Evolutionary conservation across 2,113 vertebrate species (phyloP), one percentile per base, ranked within the genome.

Genomic region (Girardinichthys multiradiatus): DNA sequence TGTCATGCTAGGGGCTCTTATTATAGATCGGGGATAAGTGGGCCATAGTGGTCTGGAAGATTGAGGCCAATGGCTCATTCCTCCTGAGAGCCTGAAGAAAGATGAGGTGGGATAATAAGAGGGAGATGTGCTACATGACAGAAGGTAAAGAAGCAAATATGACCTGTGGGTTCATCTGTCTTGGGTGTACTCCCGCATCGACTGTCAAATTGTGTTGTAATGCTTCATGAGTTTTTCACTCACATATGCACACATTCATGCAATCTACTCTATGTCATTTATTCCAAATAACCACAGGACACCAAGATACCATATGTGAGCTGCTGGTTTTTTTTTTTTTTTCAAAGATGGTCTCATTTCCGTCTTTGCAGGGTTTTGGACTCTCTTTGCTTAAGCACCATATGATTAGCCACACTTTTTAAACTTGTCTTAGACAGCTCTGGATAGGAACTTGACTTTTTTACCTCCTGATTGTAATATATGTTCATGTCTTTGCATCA

Each of bases 21-120:
- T 92, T 93, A 90, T 91, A 90, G 90, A 83, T 62, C 72, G n/a
- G 70, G 68, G 48, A 77, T 84, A 93, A 91, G 81, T 93, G 86
- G 94, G 92, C 69, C 92, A 90, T 33, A 80, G 76, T 72, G 60
- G 79, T 76, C 79, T 69, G 68, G 71, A 80, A 84, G 75, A 92
- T 91, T 33, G 71, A 91, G 92, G 89, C 84, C 91, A 90, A 61
- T 28, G 68, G 66, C 64, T 82, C 74, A 54, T 76, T 80, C 67
- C 83, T 81, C 82, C 39, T 0, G 83, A 89, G 87, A 71, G 61
- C 48, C 21, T 7, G 27, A 58, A 68, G 77, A 81, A 68, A 78
- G 76, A 72, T 54, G 61, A 57, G 51, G 24, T 15, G 33, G 72
- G 28, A 37, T 31, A 67, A 45, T 24, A 42, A 57, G 33, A 62